Conservation (phyloP, 2,797 vertebrate genomes). For the Aphelocoma californica region DNA sequence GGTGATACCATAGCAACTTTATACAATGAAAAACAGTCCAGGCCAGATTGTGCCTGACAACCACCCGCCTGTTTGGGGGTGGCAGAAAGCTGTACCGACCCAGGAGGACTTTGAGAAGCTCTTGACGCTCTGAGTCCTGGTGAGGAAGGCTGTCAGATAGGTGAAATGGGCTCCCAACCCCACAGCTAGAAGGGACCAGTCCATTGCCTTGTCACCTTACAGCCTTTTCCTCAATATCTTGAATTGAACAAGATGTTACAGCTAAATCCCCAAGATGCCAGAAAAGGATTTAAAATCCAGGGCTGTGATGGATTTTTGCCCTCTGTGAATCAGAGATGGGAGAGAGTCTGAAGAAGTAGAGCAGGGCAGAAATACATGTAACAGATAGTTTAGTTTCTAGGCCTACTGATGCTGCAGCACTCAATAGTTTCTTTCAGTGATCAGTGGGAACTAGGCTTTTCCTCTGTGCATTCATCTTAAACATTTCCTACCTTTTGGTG, state of each 20-base stretch:
- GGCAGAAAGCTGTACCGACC: constrained; percentile 51
- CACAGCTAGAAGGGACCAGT: not conserved
- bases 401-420: not conserved
- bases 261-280: not conserved
- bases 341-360: not conserved
- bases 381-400: not conserved
- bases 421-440: not conserved
- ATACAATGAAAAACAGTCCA: constrained; percentile 67
- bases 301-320: not conserved
- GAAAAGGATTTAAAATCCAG: not conserved
- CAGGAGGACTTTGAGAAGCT: constrained; percentile 20
- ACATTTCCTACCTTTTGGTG: not conserved
- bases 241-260: not conserved
- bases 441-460: not conserved
- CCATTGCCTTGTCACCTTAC: not conserved
- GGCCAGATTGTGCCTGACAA: constrained; percentile 68
- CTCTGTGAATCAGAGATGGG: not conserved
- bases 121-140: not conserved
- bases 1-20: constrained; percentile 71
- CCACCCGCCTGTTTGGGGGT: constrained; percentile 64
- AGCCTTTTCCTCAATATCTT: not conserved
- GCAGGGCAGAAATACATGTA: not conserved
- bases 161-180: not conserved
- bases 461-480: not conserved
- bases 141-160: not conserved